phyloP scores from a whole-genome alignment of 2,113 vertebrate genomes.

The Brachyhypopomus gauderio region DNA sequence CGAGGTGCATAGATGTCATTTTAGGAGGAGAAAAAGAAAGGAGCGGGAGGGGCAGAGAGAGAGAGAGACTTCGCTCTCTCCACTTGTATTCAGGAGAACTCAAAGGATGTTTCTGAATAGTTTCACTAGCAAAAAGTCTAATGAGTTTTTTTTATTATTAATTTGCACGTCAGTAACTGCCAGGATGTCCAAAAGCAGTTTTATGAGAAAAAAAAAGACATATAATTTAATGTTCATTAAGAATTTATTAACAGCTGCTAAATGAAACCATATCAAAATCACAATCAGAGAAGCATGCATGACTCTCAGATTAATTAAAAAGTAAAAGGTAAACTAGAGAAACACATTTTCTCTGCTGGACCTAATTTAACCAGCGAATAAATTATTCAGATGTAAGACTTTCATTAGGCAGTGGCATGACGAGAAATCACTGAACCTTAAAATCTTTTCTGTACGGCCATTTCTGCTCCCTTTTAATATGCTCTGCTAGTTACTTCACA shows the following conservation, averaged over 20 bases:
- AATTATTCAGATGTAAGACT: constrained; percentile 68
- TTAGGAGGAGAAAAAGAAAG: neutral
- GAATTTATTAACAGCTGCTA: constrained; percentile 57
- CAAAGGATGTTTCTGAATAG: neutral
- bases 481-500: constrained; percentile 41
- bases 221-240: constrained; percentile 51
- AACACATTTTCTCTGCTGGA: constrained; percentile 56
- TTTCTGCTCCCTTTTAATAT: constrained; percentile 49
- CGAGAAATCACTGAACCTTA: constrained; percentile 56
- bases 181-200: neutral
- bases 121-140: neutral
- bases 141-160: neutral
- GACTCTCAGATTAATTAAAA: constrained; percentile 63
- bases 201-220: constrained; percentile 33
- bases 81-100: neutral
- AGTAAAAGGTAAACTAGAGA: constrained; percentile 57
- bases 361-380: constrained; percentile 59
- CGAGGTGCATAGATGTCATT: neutral
- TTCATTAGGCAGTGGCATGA: constrained; percentile 58
- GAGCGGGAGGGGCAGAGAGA: neutral
- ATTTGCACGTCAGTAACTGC: constrained; percentile 18
- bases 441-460: constrained; percentile 60
- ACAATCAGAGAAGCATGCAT: constrained; percentile 40
- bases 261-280: constrained; percentile 56
- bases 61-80: neutral